These are phyloP conservation scores for Furcifer pardalis DNA, from an alignment of 2,797 vertebrate species.

Conservation along the genomic window DNA sequence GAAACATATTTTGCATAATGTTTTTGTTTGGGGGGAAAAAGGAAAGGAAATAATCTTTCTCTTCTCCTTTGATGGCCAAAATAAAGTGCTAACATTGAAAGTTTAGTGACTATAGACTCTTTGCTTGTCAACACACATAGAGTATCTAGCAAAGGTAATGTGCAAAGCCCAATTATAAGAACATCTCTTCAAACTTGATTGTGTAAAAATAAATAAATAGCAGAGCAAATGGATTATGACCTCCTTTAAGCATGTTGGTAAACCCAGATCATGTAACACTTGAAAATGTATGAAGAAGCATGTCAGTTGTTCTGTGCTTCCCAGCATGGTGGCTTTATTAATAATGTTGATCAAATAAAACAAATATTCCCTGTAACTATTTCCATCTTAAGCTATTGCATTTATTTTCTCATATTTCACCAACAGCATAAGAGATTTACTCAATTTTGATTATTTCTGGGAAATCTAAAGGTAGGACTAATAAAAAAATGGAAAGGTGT, in stretches of 20 bases:
- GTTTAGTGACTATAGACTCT: too few species aligned
- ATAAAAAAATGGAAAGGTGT: too few species aligned
- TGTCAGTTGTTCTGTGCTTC: not conserved
- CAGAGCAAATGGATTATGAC: too few species aligned
- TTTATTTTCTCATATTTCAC: not conserved
- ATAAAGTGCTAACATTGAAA: too few species aligned
- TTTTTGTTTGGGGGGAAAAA: not conserved
- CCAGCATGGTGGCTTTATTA: not conserved
- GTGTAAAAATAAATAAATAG: too few species aligned
- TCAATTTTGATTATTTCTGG: not conserved
- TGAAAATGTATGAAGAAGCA: not conserved
- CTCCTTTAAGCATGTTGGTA: too few species aligned
- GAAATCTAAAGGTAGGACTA: too few species aligned
- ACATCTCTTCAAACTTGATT: too few species aligned
- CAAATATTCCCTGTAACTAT: not conserved
- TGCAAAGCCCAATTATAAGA: too few species aligned
- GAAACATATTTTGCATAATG: not conserved
- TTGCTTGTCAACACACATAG: too few species aligned
- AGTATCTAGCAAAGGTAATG: too few species aligned
- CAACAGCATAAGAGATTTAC: not conserved
- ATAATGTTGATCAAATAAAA: not conserved
- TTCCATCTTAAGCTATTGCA: not conserved
- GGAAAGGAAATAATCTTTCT: not conserved
- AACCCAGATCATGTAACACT: not conserved
- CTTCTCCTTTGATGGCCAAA: too few species aligned